phyloP scores from a whole-genome alignment of 2,113 vertebrate species.

The Prionailurus bengalensis region DNA sequence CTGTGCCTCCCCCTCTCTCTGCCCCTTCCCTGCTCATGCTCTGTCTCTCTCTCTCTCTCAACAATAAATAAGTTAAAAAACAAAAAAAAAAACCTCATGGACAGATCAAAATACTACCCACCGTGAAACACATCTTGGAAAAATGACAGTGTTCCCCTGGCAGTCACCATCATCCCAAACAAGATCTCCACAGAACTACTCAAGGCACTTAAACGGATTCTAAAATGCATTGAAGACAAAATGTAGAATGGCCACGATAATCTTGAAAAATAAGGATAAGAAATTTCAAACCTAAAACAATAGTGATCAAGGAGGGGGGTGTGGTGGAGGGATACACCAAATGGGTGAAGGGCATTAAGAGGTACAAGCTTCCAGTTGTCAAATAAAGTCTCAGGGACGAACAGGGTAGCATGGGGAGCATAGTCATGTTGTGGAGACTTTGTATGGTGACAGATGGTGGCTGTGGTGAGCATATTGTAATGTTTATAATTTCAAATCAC shows the following conservation, averaged over 20 bases:
- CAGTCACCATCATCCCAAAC: neutral
- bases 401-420: neutral
- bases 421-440: neutral
- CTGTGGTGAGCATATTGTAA: neutral
- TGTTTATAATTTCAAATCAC: neutral
- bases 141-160: neutral
- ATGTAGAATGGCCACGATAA: neutral
- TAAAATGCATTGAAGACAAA: neutral
- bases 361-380: neutral
- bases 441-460: neutral
- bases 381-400: neutral
- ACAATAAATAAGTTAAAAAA: too few species aligned
- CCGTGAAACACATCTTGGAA: neutral
- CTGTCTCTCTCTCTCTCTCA: too few species aligned
- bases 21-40: too few species aligned
- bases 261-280: neutral
- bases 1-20: too few species aligned
- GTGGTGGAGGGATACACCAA: too few species aligned
- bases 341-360: neutral
- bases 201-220: neutral
- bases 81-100: neutral
- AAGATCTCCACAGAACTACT: neutral
- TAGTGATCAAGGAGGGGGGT: neutral
- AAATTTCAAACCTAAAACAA: neutral
- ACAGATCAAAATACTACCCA: neutral